Base-by-base conservation (phyloP, 2,888 invertebrate genomes). In the Stictocephala bisonia region DNA sequence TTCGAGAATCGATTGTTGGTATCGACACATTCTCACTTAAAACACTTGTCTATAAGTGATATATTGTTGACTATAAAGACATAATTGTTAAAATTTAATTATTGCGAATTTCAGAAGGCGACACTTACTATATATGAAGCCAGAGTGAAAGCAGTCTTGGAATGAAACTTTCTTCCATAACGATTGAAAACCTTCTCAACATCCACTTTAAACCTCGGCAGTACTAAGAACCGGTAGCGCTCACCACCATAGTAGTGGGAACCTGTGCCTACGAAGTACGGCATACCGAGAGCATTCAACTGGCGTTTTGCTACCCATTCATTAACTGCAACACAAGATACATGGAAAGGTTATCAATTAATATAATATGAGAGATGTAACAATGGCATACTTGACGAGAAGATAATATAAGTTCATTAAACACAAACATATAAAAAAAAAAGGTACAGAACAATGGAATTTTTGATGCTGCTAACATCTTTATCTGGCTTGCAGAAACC, bases 171-270 rank as follows among this genome's bases (percentile, higher is more conserved):
- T 56, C 87, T 86, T 79, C 88, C 88, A 72, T 89, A 88, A 75
- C 89, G 86, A 76, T 91, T 86, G 73, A 97, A 91, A 40, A 96
- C 84, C 83, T 94, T 93, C 80, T 96, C 91, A 50, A 98, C 86
- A 84, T 97, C 97, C 72, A 90, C 88, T 77, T 95, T 93, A 83
- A 93, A 64, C 76, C 95, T 90, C 3, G 96, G 95, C 82, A 99
- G 88, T n/a, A 99, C 93, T 78, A 99, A 88, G 85, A 98, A 99
- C 73, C 99, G 88, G 82, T 95, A 96, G 79, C 92, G 91, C 41
- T 89, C 88, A 22, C 88, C 90, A n/a, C 90, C 88, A 79, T 88
- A 89, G 71, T 89, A 87, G 82, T 96, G 93, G 3, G 94, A 93
- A 0, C 99, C 99, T 67, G 93, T 94, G 11, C 95, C 94, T 73